Conservation (phyloP, 2,113 vertebrate genomes). For the Sclerurus mexicanus region DNA sequence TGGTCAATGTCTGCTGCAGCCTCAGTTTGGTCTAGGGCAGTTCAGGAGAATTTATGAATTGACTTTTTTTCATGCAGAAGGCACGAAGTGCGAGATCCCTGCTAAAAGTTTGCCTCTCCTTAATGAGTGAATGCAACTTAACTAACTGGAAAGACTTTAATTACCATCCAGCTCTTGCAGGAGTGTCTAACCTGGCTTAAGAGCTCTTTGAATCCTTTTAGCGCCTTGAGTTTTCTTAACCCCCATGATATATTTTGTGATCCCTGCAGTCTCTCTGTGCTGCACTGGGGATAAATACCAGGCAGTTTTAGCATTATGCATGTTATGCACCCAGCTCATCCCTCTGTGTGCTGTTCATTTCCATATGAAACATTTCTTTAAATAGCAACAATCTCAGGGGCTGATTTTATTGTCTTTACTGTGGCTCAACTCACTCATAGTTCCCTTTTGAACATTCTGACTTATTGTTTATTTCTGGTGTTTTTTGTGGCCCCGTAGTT, state of each 20-base stretch:
- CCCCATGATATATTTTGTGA: not conserved
- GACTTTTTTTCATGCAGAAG: not conserved
- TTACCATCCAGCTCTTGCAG: not conserved
- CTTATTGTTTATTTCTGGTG: not conserved
- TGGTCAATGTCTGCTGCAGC: not conserved
- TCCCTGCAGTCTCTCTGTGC: not conserved
- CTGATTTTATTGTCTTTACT: slow-evolving; percentile 36
- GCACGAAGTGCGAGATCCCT: not conserved
- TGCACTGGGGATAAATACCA: not conserved
- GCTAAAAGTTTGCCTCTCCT: not conserved
- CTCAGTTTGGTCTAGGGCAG: not conserved
- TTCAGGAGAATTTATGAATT: not conserved
- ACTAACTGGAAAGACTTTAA: not conserved
- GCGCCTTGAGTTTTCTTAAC: slow-evolving; percentile 7
- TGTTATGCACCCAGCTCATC: not conserved
- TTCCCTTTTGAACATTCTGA: slow-evolving; percentile 2
- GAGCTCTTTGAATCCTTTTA: not conserved
- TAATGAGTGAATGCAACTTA: not conserved
- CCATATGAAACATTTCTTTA: slow-evolving; percentile 41
- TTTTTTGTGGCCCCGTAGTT: not conserved
- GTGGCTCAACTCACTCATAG: not conserved
- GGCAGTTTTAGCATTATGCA: not conserved
- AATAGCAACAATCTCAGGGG: slow-evolving; percentile 6
- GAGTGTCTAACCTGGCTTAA: not conserved
- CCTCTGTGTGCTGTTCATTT: slow-evolving; percentile 24